Evolutionary conservation across 1,140 invertebrate species (phyloP), one percentile per base, ranked within the genome.

Genomic region (Drosophila murphyi): DNA sequence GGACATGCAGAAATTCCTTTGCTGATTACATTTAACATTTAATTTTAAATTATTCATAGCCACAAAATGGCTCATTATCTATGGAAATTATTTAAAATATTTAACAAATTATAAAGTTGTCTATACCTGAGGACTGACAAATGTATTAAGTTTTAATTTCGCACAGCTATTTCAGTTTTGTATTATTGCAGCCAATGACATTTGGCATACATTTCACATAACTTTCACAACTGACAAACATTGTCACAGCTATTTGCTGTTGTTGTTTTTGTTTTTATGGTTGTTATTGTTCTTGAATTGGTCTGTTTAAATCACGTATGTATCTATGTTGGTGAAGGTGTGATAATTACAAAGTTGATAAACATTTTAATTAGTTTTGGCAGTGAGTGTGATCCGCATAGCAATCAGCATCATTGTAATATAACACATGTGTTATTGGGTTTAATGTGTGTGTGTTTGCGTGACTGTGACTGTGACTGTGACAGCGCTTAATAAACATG

Each of bases 311-410:
- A 59, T 76, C 76, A 82, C 80, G 72, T 70, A 34, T n/a, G 7
- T 41, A 10, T 41, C 2, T 41, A 34, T 7, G 47, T 51, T 39
- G 20, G 59, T 10, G 3, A 55, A 76, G 71, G 83, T 80, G 74
- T 72, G 71, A 78, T 76, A 85, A 88, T 85, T 81, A 72, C 65
- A 89, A 78, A 88, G 85, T 89, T 81, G 71, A 89, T 89, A 89
- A 88, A 85, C 85, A 88, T 85, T 88, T 89, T 88, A 89, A 88
- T 88, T 88, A 88, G 83, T 80, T 89, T 80, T 78, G 64, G 61
- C 51, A 64, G 29, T 48, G 12, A 28, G 12, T 75, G 65, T 83
- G 85, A 80, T 69, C 59, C 60, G 80, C 62, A 65, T 89, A 54
- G 51, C 57, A 80, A 83, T 78, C 67, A 64, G 57, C 54, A 85